These are phyloP conservation scores for Thamnophis sirtalis DNA, from an alignment of 2,113 vertebrate species.

Conservation along the genomic window DNA sequence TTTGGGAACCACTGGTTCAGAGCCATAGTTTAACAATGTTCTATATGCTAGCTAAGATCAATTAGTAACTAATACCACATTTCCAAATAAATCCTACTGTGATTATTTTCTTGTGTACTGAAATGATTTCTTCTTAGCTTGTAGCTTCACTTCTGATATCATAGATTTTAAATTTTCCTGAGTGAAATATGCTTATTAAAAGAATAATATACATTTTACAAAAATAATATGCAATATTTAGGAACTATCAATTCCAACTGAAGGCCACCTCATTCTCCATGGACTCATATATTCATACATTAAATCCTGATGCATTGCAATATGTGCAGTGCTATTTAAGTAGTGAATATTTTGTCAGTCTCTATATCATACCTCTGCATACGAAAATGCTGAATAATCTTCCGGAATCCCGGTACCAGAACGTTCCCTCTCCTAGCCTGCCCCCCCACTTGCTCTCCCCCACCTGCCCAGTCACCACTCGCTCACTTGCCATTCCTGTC, in stretches of 20 bases:
- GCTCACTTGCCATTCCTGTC: too few relatives aligned
- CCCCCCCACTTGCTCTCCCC: too few relatives aligned
- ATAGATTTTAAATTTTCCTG: neutral
- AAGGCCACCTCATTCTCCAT: neutral
- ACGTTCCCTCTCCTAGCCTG: too few relatives aligned
- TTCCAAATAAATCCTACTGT: neutral
- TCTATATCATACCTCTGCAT: neutral
- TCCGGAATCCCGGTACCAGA: too few relatives aligned
- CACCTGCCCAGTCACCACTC: too few relatives aligned
- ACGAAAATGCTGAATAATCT: neutral
- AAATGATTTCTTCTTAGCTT: neutral
- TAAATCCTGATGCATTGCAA: neutral
- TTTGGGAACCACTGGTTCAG: too few relatives aligned
- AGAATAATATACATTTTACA: neutral
- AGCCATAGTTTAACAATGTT: neutral
- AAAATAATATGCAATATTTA: neutral
- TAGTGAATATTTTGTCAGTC: neutral
- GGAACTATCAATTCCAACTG: neutral
- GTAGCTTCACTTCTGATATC: neutral
- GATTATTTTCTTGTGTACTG: neutral
- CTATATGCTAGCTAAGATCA: neutral
- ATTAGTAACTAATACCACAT: neutral
- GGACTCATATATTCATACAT: neutral
- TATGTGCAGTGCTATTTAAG: neutral
- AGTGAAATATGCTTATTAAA: neutral